phyloP scores from a whole-genome alignment of 2,888 invertebrate species.

The Panzeria rudis region DNA sequence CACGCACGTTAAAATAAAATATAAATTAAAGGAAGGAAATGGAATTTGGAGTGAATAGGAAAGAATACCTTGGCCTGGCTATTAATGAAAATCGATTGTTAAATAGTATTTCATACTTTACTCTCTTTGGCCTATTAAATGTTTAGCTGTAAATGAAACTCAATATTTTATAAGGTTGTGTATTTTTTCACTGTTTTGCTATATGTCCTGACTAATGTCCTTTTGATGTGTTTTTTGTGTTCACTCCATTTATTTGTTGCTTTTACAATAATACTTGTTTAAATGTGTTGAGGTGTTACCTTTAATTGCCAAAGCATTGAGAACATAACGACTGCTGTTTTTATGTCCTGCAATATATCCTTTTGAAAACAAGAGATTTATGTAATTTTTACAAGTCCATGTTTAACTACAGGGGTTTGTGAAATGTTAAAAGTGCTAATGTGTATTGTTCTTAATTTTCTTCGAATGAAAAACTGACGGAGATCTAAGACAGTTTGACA shows the following conservation, averaged over 20 bases:
- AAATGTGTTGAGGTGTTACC: constrained; percentile 79
- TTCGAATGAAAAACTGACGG: not conserved
- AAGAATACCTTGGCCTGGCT: constrained; percentile 57
- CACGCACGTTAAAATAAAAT: constrained; percentile 19
- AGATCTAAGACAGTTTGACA: constrained; percentile 17
- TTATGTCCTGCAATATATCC: constrained; percentile 31
- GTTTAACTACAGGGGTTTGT: constrained; percentile 22
- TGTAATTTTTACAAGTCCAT: constrained; percentile 46
- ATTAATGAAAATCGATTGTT: constrained; percentile 71
- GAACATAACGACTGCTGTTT: constrained; percentile 72
- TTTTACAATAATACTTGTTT: constrained; percentile 21
- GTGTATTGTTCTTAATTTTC: constrained; percentile 1
- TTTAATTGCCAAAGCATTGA: constrained; percentile 77
- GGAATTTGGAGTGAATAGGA: not conserved
- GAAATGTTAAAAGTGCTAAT: not conserved
- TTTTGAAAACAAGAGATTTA: constrained; percentile 62
- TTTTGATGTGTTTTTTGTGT: constrained; percentile 53
- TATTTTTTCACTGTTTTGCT: constrained; percentile 4
- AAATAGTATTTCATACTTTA: constrained; percentile 54
- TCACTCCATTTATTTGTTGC: constrained; percentile 36
- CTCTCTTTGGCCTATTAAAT: constrained; percentile 55
- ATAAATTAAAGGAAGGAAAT: constrained; percentile 33
- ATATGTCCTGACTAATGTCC: constrained; percentile 70
- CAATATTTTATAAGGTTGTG: constrained; percentile 48
- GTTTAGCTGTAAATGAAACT: constrained; percentile 67